Percentiles rank a stretch among this genome's conserved stretches.
Evolutionary conservation across 2,888 invertebrate genomes (phyloP).

Genomic region (Reticulitermes lucifugus): DNA sequence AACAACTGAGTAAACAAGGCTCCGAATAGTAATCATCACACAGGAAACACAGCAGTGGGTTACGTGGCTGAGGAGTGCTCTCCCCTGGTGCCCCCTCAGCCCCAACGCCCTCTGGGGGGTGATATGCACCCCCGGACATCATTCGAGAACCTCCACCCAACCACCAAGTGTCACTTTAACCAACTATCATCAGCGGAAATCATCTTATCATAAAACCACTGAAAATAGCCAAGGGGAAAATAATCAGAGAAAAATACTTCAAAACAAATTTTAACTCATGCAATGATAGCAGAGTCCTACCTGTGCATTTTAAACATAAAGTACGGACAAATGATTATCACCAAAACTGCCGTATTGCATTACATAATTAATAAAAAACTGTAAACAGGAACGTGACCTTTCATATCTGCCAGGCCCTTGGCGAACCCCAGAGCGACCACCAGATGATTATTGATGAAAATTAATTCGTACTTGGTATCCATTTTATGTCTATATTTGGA

Average conservation of each 20-base stretch:
- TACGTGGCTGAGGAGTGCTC: slow-evolving; percentile 60
- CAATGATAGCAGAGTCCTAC: not conserved
- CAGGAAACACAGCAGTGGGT: slow-evolving; percentile 74
- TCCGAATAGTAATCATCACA: slow-evolving; percentile 77
- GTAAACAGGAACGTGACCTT: slow-evolving; percentile 43
- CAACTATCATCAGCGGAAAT: slow-evolving; percentile 36
- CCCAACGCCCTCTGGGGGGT: slow-evolving; percentile 44
- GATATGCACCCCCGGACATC: slow-evolving; percentile 51
- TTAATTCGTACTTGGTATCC: slow-evolving; percentile 40
- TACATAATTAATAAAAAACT: slow-evolving; percentile 37
- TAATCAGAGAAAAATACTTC: not conserved
- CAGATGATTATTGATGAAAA: slow-evolving; percentile 43
- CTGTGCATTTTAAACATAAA: slow-evolving; percentile 20
- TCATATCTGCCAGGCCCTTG: slow-evolving; percentile 40
- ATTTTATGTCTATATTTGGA: slow-evolving; percentile 40
- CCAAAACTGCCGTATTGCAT: slow-evolving; percentile 6
- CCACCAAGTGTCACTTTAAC: slow-evolving; percentile 29
- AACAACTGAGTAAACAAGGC: slow-evolving; percentile 76
- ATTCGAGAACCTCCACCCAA: slow-evolving; percentile 36
- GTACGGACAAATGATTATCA: not conserved
- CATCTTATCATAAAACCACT: slow-evolving; percentile 36
- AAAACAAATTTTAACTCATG: not conserved
- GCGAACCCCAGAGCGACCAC: slow-evolving; percentile 41
- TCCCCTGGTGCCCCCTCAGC: slow-evolving; percentile 48
- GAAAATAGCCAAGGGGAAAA: slow-evolving; percentile 11